Percentiles rank a stretch among this genome's conserved stretches.
These are phyloP conservation scores for Leucosticte australis DNA, from an alignment of 2,113 vertebrate genomes.

Conservation along the genomic window DNA sequence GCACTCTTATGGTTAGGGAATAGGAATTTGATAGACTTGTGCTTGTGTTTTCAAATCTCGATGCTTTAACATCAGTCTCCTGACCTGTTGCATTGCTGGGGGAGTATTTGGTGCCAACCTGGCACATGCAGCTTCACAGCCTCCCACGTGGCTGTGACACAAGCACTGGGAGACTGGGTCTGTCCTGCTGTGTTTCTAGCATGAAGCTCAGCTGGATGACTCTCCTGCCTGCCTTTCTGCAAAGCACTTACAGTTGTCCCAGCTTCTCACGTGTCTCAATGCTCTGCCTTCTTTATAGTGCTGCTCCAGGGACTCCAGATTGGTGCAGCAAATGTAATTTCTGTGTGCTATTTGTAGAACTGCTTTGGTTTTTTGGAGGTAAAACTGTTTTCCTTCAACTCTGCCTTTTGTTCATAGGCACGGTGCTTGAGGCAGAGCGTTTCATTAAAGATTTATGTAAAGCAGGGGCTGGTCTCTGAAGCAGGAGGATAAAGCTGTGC, in stretches of 20 bases:
- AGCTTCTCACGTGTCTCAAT: background rate
- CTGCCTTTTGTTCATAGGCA: conserved; percentile 49
- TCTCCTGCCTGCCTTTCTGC: background rate
- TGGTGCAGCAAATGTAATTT: conserved; percentile 11
- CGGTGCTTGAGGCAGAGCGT: conserved; percentile 58
- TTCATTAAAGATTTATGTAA: conserved; percentile 74
- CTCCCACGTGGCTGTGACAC: accelerated
- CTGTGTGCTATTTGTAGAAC: conserved; percentile 16
- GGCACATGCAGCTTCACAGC: accelerated
- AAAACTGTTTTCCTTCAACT: conserved; percentile 59
- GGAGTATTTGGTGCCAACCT: background rate
- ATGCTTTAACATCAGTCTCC: background rate
- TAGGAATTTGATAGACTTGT: background rate
- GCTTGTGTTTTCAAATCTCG: background rate
- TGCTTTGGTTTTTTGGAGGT: conserved; percentile 39
- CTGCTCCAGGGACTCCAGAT: background rate
- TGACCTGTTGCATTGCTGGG: background rate
- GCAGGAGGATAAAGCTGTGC: conserved; percentile 40
- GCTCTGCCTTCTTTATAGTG: background rate
- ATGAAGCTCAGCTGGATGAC: background rate
- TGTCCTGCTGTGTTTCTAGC: background rate
- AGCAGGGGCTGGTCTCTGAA: conserved; percentile 65
- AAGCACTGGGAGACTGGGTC: background rate
- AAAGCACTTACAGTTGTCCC: background rate
- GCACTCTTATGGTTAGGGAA: background rate